A percentile compares a stretch with the other conserved stretches of the same genome.
Conservation (phyloP, 2,888 invertebrate species). For the Dysmachus trigonus region DNA sequence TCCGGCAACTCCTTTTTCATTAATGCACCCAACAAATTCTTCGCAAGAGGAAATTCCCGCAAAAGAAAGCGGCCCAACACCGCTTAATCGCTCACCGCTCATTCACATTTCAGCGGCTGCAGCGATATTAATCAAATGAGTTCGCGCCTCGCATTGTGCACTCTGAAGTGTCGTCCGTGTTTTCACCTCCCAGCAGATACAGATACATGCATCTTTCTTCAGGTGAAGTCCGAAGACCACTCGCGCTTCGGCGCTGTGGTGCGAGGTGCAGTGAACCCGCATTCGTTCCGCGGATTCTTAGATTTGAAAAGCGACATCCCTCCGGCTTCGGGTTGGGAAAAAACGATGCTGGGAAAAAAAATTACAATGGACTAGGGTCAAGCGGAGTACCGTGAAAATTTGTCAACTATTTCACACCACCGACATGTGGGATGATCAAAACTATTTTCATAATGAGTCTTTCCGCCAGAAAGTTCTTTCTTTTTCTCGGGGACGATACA, state of each 20-base stretch:
- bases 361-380: background rate
- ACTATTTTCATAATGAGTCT: background rate
- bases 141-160: slow-evolving; percentile 28
- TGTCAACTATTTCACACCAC: background rate
- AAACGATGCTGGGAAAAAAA: background rate
- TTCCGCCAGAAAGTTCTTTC: background rate
- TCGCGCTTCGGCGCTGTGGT: background rate
- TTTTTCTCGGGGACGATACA: background rate
- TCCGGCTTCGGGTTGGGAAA: background rate
- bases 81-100: slow-evolving; percentile 25
- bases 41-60: background rate
- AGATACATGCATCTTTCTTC: background rate
- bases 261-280: slow-evolving; percentile 10
- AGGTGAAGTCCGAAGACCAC: background rate
- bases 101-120: slow-evolving; percentile 29
- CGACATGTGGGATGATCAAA: background rate
- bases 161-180: slow-evolving; percentile 20
- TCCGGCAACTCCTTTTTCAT: slow-evolving; percentile 31
- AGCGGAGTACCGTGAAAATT: background rate
- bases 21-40: slow-evolving; percentile 18
- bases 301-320: background rate
- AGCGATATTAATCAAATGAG: slow-evolving; percentile 37
- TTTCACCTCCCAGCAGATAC: background rate
- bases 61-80: slow-evolving; percentile 24
- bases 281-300: background rate